phyloP scores from a whole-genome alignment of 2,888 invertebrate genomes.

The Cistogaster globosa region DNA sequence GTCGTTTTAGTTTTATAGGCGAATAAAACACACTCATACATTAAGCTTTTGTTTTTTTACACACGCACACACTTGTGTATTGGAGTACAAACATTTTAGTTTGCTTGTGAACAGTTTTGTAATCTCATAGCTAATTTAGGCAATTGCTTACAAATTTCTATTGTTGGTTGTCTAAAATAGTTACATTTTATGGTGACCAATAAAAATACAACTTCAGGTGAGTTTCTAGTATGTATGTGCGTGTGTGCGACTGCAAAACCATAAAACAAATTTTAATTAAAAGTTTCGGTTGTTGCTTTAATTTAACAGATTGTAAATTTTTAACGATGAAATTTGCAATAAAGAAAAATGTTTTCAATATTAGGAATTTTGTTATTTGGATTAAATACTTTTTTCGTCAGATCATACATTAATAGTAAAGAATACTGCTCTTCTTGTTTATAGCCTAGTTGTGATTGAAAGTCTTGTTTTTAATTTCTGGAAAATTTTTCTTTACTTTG shows the following conservation, averaged over 20 bases:
- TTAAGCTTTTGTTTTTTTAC: no score
- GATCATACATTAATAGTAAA: not conserved
- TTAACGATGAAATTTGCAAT: constrained; percentile 4
- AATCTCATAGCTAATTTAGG: constrained; percentile 63
- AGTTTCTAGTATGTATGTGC: not conserved
- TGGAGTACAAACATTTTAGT: not conserved
- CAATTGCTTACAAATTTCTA: constrained; percentile 64
- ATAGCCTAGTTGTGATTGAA: no score
- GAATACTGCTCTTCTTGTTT: no score
- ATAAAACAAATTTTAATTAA: constrained; percentile 63
- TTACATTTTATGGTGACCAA: constrained; percentile 35
- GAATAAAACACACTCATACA: constrained; percentile 7
- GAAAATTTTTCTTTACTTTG: no score
- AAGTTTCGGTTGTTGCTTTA: constrained; percentile 47
- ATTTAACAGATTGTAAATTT: constrained; percentile 52
- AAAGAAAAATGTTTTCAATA: constrained; percentile 9
- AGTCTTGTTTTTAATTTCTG: no score
- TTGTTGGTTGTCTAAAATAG: constrained; percentile 48
- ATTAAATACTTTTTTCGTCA: not conserved
- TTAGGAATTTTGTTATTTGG: not conserved
- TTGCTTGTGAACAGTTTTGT: constrained; percentile 6
- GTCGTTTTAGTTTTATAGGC: constrained; percentile 54
- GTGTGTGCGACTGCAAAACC: constrained; percentile 4
- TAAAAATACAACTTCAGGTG: not conserved
- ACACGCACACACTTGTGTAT: not conserved